phyloP scores from a whole-genome alignment of 2,113 vertebrate genomes.

The Solea solea region DNA sequence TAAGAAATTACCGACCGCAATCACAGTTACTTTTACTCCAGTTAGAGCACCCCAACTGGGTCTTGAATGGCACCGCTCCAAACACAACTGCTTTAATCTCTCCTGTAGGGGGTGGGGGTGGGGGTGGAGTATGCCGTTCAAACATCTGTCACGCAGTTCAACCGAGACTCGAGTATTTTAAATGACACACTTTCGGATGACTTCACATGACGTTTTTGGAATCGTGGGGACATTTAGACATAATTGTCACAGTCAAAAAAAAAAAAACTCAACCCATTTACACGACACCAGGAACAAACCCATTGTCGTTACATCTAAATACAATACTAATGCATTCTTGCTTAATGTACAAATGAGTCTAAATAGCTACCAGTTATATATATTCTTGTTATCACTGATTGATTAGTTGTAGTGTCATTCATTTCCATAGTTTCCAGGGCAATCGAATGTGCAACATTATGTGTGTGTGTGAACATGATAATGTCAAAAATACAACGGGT shows the following conservation, averaged over 20 bases:
- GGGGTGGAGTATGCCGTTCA: constrained; percentile 46
- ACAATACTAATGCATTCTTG: background rate
- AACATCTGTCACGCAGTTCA: constrained; percentile 67
- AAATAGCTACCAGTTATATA: background rate
- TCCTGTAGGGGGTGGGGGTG: constrained; percentile 26
- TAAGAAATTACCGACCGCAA: background rate
- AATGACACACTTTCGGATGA: constrained; percentile 43
- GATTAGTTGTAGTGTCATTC: background rate
- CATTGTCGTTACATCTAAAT: background rate
- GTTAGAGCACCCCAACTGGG: constrained; percentile 50
- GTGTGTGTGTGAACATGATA: background rate
- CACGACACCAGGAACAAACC: constrained; percentile 1
- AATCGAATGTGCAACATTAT: constrained; percentile 2
- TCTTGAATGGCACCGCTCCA: constrained; percentile 51
- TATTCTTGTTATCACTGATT: background rate
- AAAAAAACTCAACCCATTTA: constrained; percentile 22
- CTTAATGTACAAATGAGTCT: background rate
- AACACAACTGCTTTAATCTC: constrained; percentile 59
- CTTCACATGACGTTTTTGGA: constrained; percentile 31
- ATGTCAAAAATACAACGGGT: constrained; percentile 3
- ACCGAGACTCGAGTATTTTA: constrained; percentile 48
- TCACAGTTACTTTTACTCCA: constrained; percentile 20
- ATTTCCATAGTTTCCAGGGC: constrained; percentile 4
- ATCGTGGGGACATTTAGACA: constrained; percentile 31
- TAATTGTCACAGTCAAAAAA: constrained; percentile 8